Conservation (phyloP, 2,888 invertebrate species). For the Pollenia amentaria region DNA sequence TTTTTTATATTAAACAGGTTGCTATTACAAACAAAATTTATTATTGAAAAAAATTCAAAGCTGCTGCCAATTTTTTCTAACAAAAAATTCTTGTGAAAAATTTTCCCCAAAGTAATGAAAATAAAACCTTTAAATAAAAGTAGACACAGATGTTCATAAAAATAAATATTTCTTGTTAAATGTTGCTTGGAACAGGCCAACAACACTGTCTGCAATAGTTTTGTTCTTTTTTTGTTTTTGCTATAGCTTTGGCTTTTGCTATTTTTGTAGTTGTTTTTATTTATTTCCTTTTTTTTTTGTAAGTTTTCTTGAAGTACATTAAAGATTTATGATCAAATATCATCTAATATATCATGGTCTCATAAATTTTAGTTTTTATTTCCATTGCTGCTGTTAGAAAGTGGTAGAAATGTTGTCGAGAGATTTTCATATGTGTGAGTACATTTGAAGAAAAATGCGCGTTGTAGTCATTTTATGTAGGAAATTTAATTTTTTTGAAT, state of each 20-base stretch:
- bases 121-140: constrained; percentile 34
- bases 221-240: constrained; percentile 1
- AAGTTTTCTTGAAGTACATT: constrained; percentile 48
- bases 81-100: not conserved
- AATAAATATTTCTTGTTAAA: constrained; percentile 70
- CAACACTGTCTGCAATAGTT: constrained; percentile 24
- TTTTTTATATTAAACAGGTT: constrained; percentile 35
- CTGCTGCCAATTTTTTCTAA: constrained; percentile 22
- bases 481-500: constrained; percentile 30
- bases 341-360: constrained; percentile 70
- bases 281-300: not conserved
- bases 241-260: constrained; percentile 26
- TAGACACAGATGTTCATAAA: constrained; percentile 64
- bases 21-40: constrained; percentile 29
- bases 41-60: constrained; percentile 24
- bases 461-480: constrained; percentile 37
- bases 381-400: constrained; percentile 30
- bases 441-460: constrained; percentile 24
- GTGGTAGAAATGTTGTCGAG: constrained; percentile 43
- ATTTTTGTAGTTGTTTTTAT: constrained; percentile 11
- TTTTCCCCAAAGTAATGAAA: constrained; percentile 8
- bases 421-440: constrained; percentile 12
- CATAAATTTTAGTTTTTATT: constrained; percentile 68
- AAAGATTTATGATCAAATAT: constrained; percentile 71
- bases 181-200: constrained; percentile 62